These are phyloP conservation scores for Telmatochromis sp. DNA, from an alignment of 2,113 vertebrate genomes.

Conservation along the genomic window DNA sequence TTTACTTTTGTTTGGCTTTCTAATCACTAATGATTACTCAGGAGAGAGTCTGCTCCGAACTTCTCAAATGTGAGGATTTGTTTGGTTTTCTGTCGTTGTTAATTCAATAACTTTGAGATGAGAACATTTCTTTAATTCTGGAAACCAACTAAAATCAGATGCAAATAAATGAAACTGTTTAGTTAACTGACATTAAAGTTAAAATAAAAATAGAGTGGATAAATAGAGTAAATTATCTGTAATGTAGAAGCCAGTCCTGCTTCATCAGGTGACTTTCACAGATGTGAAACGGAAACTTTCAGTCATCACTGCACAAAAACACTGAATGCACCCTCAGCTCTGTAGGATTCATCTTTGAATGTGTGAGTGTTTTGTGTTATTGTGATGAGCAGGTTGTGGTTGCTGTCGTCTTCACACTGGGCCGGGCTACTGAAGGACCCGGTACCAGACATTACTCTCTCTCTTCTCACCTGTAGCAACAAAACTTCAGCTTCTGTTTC, in stretches of 20 bases:
- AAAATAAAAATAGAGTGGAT: not conserved
- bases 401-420: constrained; percentile 59
- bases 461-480: not conserved
- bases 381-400: not conserved
- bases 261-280: not conserved
- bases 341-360: not conserved
- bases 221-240: not conserved
- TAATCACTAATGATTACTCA: not conserved
- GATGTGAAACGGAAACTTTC: not conserved
- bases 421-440: constrained; percentile 65
- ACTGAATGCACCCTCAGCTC: not conserved
- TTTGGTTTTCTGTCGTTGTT: not conserved
- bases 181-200: fast-evolving
- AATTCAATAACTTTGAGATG: not conserved
- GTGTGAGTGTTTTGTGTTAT: not conserved
- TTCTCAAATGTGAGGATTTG: not conserved
- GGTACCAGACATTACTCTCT: constrained; percentile 47
- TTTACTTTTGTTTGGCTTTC: not conserved
- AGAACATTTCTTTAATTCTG: fast-evolving
- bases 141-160: not conserved
- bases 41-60: not conserved
- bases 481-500: fast-evolving
- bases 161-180: not conserved
- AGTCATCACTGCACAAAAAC: not conserved
- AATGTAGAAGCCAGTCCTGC: fast-evolving